Conservation (phyloP, 2,888 invertebrate species). For the Tipula confusa region DNA sequence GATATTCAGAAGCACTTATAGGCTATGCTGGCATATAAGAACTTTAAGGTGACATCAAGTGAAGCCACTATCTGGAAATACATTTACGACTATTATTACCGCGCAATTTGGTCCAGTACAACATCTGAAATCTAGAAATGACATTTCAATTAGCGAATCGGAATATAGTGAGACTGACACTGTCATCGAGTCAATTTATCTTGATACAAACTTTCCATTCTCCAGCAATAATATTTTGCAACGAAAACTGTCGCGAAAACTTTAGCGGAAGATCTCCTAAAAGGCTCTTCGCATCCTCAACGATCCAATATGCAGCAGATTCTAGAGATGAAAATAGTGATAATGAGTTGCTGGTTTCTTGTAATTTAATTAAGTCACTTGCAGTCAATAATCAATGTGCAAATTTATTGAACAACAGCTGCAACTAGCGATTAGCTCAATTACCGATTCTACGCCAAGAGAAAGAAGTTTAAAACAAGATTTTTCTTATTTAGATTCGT, state of each 20-base stretch:
- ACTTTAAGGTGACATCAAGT: slow-evolving; percentile 30
- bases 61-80: slow-evolving; percentile 29
- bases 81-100: slow-evolving; percentile 29
- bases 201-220: background rate
- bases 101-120: slow-evolving; percentile 20
- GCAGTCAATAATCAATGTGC: background rate
- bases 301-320: background rate
- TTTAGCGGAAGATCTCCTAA: slow-evolving; percentile 29
- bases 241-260: background rate
- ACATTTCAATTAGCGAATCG: background rate
- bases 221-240: background rate
- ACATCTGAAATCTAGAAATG: background rate
- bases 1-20: slow-evolving; percentile 30
- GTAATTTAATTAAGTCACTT: background rate
- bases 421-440: slow-evolving; percentile 28
- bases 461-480: background rate
- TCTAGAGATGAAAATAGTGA: slow-evolving; percentile 12
- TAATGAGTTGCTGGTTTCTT: slow-evolving; percentile 27
- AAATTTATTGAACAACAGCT: slow-evolving; percentile 25
- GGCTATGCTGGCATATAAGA: slow-evolving; percentile 31
- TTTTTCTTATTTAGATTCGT: slow-evolving; percentile 30
- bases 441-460: background rate
- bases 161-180: background rate
- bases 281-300: background rate
- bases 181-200: slow-evolving; percentile 1